Percentiles rank a stretch among this genome's conserved stretches.
Evolutionary conservation across 1,140 invertebrate species (phyloP).

Genomic region (Venturia canescens): DNA sequence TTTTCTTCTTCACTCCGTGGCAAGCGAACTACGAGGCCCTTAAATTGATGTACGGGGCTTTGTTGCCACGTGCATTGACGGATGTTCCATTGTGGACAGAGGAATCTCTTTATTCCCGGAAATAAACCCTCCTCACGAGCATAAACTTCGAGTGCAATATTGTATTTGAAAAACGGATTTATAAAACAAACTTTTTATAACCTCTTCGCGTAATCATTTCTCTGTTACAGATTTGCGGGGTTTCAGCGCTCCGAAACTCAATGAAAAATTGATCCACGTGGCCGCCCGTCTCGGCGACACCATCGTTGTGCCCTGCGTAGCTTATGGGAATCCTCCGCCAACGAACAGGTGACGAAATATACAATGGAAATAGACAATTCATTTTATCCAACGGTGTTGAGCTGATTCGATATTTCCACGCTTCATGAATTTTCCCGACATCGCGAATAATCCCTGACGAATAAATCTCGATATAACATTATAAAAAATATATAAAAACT

Average conservation of each 20-base stretch:
- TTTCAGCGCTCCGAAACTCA: slow-evolving; percentile 77
- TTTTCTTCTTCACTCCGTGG: slow-evolving; percentile 51
- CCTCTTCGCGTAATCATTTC: neutral
- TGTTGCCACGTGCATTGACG: neutral
- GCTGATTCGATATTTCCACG: neutral
- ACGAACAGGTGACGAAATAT: slow-evolving; percentile 76
- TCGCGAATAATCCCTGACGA: too few species aligned
- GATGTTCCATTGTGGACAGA: slow-evolving; percentile 12
- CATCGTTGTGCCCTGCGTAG: slow-evolving; percentile 82
- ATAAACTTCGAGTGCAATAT: neutral
- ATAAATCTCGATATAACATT: too few species aligned
- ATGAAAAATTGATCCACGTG: slow-evolving; percentile 75
- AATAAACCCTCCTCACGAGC: neutral
- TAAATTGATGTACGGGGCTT: slow-evolving; percentile 41
- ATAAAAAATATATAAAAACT: too few species aligned
- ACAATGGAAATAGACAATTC: neutral
- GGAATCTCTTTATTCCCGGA: neutral
- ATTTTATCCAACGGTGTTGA: slow-evolving; percentile 9
- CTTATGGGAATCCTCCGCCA: slow-evolving; percentile 80
- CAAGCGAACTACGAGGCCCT: slow-evolving; percentile 18
- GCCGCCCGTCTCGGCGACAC: slow-evolving; percentile 78
- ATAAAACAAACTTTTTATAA: neutral
- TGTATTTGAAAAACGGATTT: neutral
- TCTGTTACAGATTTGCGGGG: slow-evolving; percentile 75
- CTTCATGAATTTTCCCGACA: neutral